Conservation (phyloP, 2,113 vertebrate species). For the Paradisaea rubra region DNA sequence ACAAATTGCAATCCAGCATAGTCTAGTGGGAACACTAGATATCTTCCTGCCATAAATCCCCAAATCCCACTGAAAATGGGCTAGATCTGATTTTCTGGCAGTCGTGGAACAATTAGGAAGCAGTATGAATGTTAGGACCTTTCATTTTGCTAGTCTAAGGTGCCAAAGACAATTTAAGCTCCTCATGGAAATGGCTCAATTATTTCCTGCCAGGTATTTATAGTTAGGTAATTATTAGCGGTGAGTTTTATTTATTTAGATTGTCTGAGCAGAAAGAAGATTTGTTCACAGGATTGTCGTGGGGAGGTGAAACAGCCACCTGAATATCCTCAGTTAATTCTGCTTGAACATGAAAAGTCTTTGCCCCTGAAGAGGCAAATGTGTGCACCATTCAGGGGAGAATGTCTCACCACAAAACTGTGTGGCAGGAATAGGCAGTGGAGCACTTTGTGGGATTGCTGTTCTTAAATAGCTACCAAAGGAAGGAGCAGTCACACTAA, state of each 20-base stretch:
- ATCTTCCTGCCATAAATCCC: not conserved
- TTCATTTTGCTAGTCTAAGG: not conserved
- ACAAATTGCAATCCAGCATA: not conserved
- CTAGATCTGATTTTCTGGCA: not conserved
- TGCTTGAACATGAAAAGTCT: not conserved
- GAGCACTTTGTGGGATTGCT: not conserved
- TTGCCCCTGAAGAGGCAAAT: not conserved
- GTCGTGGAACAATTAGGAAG: not conserved
- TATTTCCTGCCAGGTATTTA: not conserved
- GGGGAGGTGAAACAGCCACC: not conserved
- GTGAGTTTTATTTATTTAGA: not conserved
- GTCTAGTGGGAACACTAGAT: not conserved
- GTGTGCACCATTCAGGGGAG: fast-evolving
- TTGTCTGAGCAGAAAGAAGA: not conserved
- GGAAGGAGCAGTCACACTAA: not conserved
- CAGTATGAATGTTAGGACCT: not conserved
- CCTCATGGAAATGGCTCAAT: not conserved
- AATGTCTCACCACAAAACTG: not conserved
- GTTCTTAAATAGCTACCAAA: not conserved
- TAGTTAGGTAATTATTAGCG: slow-evolving; percentile 2
- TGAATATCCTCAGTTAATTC: not conserved
- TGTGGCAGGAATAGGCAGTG: not conserved
- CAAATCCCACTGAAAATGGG: not conserved
- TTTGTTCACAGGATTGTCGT: not conserved
- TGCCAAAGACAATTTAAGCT: not conserved